Evolutionary conservation across 2,888 invertebrate genomes (phyloP), one percentile per base, ranked within the genome.

Genomic region (Ophraella communa): DNA sequence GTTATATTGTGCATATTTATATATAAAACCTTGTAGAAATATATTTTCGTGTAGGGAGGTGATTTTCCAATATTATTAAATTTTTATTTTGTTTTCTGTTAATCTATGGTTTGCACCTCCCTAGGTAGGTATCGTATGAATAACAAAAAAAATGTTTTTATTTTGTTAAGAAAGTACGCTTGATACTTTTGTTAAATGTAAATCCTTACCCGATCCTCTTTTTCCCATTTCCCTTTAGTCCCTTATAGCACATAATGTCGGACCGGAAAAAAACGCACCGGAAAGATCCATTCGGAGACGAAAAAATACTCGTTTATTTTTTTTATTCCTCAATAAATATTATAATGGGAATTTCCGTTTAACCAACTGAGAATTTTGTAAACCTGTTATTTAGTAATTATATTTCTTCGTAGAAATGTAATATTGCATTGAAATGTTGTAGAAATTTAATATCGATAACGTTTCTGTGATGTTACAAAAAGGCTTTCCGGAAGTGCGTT

Each of bases 381-480:
- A n/a, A n/a, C n/a, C n/a, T 27, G 1, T 17, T 42, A 42, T 18
- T 17, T 17, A 4, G 14, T 14, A 42, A 42, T 17, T 18, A 42
- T 42, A 42, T 17, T 14, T n/a, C n/a, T 30, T 10, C 10, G 30
- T 30, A 11, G 20, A 42, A n/a, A 39, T 59, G 67, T 65, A 67
- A 67, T 69, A 70, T 70, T 64, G 66, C 67, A 70, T 70, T 18
- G 67, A 70, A 70, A 68, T 67, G 65, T 68, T 65, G 59, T 52
- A 56, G 63, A 33, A 51, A 49, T 20, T n/a, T 10, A 3, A 27
- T 52, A 42, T 27, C 35, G 55, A 67, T 56, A 67, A 69, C 63
- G 65, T 67, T 69, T 69, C 67, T 67, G 70, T 62, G 70, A 70
- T 68, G 57, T 66, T 64, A 61, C 65, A 51, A 33, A 33, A 21